These are phyloP conservation scores for Deilephila elpenor DNA, from an alignment of 2,888 invertebrate species.

Conservation along the genomic window DNA sequence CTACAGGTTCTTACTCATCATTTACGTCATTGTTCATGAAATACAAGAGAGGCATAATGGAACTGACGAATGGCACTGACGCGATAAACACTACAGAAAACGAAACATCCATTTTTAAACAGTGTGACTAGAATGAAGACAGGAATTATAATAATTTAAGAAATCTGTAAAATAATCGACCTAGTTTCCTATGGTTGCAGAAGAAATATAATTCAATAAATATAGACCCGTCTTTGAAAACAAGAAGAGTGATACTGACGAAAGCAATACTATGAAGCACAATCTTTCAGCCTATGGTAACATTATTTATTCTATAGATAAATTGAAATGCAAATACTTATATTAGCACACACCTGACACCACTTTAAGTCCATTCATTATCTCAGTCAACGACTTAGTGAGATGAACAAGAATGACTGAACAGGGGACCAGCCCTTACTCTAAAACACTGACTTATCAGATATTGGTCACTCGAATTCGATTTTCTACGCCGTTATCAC, in stretches of 20 bases:
- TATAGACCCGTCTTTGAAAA: constrained; percentile 32
- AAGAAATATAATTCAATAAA: constrained; percentile 17
- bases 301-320: constrained; percentile 65
- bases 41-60: constrained; percentile 17
- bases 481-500: constrained; percentile 77
- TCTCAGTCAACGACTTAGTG: constrained; percentile 39
- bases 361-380: constrained; percentile 34
- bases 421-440: constrained; percentile 75
- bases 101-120: constrained; percentile 29
- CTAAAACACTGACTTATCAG: constrained; percentile 69
- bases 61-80: constrained; percentile 33
- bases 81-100: constrained; percentile 23
- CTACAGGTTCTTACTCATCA: constrained; percentile 45
- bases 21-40: constrained; percentile 27
- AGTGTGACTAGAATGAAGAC: constrained; percentile 40
- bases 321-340: constrained; percentile 77
- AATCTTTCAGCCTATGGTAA: constrained; percentile 68
- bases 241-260: constrained; percentile 40
- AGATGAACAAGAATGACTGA: constrained; percentile 50
- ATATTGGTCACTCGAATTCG: constrained; percentile 78
- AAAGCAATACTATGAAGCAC: constrained; percentile 55
- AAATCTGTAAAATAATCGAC: not conserved
- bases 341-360: constrained; percentile 48
- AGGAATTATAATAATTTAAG: constrained; percentile 10
- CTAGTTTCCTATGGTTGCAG: not conserved